Conservation (phyloP, 2,888 invertebrate genomes). For the Limnephilus marmoratus region DNA sequence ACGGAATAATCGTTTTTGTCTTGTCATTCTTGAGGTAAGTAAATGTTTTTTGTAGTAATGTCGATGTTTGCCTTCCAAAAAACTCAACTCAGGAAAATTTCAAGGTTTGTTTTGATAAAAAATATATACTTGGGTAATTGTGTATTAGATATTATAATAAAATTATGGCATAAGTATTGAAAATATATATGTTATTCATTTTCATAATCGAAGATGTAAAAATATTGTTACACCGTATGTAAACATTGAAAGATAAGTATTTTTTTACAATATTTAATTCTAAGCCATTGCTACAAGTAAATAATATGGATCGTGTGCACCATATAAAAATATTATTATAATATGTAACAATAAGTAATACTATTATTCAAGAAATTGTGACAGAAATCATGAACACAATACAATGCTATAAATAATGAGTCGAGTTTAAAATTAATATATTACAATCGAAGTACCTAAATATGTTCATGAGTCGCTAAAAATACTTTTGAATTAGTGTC, state of each 20-base stretch:
- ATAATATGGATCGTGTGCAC: background rate
- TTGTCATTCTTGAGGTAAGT: too few species aligned
- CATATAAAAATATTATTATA: background rate
- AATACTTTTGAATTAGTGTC: background rate
- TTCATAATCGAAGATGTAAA: too few species aligned
- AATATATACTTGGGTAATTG: background rate
- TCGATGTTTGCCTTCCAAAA: too few species aligned
- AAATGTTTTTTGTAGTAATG: too few species aligned
- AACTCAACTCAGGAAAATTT: too few species aligned
- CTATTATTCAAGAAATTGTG: background rate
- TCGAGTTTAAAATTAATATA: background rate
- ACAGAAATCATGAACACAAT: background rate
- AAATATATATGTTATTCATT: too few species aligned
- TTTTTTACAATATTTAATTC: too few species aligned
- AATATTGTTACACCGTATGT: background rate
- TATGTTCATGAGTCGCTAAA: background rate
- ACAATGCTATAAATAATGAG: background rate
- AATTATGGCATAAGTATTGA: background rate
- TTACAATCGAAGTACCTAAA: background rate
- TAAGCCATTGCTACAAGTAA: too few species aligned
- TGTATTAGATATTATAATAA: background rate
- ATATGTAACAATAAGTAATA: background rate
- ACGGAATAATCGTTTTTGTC: too few species aligned
- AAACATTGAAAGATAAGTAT: background rate
- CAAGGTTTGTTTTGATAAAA: too few species aligned